A percentile compares a stretch with the other conserved stretches of the same genome.
Evolutionary conservation across 2,888 invertebrate genomes (phyloP).

Genomic region (Lochmaea crataegi): DNA sequence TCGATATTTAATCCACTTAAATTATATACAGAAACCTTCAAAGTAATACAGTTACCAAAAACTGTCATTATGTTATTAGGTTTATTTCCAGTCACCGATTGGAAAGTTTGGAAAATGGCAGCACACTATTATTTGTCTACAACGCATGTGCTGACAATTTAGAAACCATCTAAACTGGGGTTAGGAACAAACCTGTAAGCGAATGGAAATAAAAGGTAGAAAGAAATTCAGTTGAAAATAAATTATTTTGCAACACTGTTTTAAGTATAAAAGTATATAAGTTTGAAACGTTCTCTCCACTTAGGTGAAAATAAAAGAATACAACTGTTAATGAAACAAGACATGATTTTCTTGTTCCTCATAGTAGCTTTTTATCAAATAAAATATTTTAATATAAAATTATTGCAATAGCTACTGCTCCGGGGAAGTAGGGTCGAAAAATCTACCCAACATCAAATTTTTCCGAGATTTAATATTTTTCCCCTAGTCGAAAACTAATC

Average conservation of each 20-base stretch:
- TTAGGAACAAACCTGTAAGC: background rate
- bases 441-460: too few relatives aligned
- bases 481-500: too few relatives aligned
- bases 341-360: too few relatives aligned
- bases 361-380: too few relatives aligned
- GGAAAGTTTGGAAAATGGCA: background rate
- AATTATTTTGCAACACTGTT: background rate
- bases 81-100: background rate
- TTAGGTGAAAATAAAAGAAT: too few relatives aligned
- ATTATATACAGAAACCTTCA: background rate
- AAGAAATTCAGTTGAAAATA: background rate
- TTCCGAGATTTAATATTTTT: too few relatives aligned
- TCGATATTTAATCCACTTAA: background rate
- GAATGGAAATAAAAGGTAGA: background rate
- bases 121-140: background rate
- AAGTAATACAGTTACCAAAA: background rate
- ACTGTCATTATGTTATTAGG: background rate
- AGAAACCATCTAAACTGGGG: background rate
- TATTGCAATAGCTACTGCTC: too few relatives aligned
- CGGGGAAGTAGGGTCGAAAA: too few relatives aligned
- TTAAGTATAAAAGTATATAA: background rate
- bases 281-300: too few relatives aligned
- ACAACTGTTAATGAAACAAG: too few relatives aligned
- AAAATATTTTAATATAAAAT: too few relatives aligned
- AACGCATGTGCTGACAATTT: background rate